Conservation (phyloP, 2,888 invertebrate genomes). For the Rotaria sp. region DNA sequence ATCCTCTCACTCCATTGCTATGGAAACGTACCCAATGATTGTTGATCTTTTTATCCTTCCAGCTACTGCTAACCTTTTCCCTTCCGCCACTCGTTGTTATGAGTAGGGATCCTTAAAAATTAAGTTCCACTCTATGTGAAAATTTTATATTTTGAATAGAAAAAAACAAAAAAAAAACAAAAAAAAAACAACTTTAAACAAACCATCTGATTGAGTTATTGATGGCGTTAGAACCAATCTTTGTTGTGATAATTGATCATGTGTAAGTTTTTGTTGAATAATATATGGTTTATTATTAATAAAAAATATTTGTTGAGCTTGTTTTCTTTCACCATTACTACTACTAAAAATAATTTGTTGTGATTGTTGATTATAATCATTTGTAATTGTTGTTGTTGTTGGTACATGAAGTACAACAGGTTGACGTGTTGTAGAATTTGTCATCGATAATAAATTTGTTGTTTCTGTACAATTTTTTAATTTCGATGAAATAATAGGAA, state of each 20-base stretch:
- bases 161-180: too few species aligned
- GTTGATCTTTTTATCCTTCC: too few species aligned
- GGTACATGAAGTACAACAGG: background rate
- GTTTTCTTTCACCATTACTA: background rate
- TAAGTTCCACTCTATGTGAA: too few species aligned
- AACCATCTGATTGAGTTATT: background rate
- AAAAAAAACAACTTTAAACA: background rate
- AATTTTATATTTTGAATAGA: too few species aligned
- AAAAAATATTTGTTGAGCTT: constrained; percentile 19
- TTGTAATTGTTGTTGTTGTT: background rate
- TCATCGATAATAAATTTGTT: background rate
- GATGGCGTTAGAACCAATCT: background rate
- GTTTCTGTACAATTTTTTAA: constrained; percentile 7
- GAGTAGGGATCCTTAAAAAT: too few species aligned
- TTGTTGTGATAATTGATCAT: background rate
- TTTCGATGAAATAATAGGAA: background rate
- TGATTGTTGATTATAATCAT: background rate
- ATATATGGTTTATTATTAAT: constrained; percentile 29
- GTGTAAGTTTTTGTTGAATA: background rate
- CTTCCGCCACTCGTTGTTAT: too few species aligned
- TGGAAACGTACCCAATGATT: too few species aligned
- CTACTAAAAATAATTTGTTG: background rate
- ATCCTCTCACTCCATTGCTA: too few species aligned
- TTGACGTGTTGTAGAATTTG: background rate
- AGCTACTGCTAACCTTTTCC: too few species aligned